Conservation (phyloP, 2,888 invertebrate genomes). For the Sturmia bella region DNA sequence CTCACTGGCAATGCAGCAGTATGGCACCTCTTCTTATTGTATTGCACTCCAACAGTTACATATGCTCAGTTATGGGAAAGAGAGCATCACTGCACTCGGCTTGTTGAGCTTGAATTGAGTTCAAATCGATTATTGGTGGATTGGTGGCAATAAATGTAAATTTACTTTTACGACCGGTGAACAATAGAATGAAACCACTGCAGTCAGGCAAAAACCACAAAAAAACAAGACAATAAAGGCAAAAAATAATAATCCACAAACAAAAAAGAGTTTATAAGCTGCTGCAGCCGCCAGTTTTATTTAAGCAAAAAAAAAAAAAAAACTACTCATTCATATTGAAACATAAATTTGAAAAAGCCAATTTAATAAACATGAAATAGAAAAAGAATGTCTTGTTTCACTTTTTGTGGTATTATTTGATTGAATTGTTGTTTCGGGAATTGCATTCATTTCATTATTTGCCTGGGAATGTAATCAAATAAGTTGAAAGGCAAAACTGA, state of each 20-base stretch:
- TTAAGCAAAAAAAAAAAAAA: too few relatives aligned
- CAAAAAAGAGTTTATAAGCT: neutral
- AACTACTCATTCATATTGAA: neutral
- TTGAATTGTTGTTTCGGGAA: slow-evolving; percentile 44
- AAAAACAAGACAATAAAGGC: slow-evolving; percentile 1
- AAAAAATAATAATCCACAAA: neutral
- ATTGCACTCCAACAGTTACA: neutral
- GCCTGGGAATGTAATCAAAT: slow-evolving; percentile 1
- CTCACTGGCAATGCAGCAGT: neutral
- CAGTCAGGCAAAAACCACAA: slow-evolving; percentile 17
- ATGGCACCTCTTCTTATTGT: neutral
- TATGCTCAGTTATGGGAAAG: slow-evolving; percentile 12
- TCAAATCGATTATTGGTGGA: slow-evolving; percentile 55
- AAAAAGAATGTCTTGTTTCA: neutral
- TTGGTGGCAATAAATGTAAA: slow-evolving; percentile 57
- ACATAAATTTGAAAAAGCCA: slow-evolving; percentile 23
- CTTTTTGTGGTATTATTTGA: slow-evolving; percentile 17
- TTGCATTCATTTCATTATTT: neutral
- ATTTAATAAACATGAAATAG: slow-evolving; percentile 18
- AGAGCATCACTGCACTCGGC: slow-evolving; percentile 1
- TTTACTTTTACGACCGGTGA: slow-evolving; percentile 43
- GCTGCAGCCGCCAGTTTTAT: neutral
- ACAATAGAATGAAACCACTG: slow-evolving; percentile 26
- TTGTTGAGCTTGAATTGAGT: slow-evolving; percentile 18
- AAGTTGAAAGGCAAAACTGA: slow-evolving; percentile 10